Evolutionary conservation across 1,140 invertebrate genomes (phyloP).

Genomic region (Mercenaria mercenaria): DNA sequence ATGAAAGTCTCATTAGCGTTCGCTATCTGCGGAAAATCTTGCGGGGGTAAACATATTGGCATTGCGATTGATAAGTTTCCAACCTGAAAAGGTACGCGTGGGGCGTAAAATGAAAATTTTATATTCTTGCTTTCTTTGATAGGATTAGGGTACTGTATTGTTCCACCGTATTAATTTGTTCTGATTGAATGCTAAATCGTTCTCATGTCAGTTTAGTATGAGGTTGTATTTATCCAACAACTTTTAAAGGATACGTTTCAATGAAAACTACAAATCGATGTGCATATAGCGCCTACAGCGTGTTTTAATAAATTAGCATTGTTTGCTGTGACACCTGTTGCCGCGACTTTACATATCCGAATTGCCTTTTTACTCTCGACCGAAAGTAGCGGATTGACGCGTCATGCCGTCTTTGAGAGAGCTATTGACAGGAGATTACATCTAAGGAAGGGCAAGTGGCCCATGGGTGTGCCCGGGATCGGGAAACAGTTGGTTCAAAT

Average conservation of each 20-base stretch:
- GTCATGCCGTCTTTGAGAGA: not conserved
- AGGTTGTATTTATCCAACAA: conserved; percentile 21
- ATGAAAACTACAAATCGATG: conserved; percentile 41
- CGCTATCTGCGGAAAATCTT: conserved; percentile 57
- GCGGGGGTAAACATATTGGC: conserved; percentile 51
- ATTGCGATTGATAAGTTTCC: conserved; percentile 59
- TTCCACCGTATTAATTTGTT: conserved; percentile 17
- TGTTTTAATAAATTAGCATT: conserved; percentile 48
- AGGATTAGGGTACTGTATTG: not conserved
- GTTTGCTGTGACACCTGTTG: conserved; percentile 57
- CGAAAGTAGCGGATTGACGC: conserved; percentile 38
- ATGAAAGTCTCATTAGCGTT: conserved; percentile 58
- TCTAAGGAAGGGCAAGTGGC: not conserved
- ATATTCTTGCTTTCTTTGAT: not conserved
- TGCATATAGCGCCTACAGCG: conserved; percentile 6
- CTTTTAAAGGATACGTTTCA: conserved; percentile 14
- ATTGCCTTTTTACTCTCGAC: conserved; percentile 13
- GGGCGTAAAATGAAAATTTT: conserved; percentile 32
- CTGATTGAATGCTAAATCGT: not conserved
- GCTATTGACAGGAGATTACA: conserved; percentile 8
- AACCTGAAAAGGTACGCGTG: conserved; percentile 60
- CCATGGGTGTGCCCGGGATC: not conserved
- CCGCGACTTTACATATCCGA: conserved; percentile 32
- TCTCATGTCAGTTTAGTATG: not conserved
- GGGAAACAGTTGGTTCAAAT: too few relatives aligned